Evolutionary conservation across 2,113 vertebrate genomes (phyloP), one percentile per base, ranked within the genome.

Genomic region (Eupsittula cactorum): DNA sequence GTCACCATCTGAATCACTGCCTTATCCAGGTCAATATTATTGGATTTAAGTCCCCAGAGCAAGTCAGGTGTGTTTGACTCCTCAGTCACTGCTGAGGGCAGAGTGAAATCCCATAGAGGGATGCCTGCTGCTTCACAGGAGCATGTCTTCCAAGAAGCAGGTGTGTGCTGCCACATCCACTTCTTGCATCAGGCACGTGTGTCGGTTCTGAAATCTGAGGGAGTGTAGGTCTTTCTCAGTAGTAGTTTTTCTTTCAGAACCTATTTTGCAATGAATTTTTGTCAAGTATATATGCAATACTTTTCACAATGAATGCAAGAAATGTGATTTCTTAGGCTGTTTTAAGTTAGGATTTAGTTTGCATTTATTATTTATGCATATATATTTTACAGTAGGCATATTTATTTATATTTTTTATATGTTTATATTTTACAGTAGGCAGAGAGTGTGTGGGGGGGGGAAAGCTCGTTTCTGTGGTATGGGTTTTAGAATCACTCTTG

Each of bases 181-280:
- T 29, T 27, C 19, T 33, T 63, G 29, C 25, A 42, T 55, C 46
- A 55, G 7, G 23, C 16, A 29, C 0, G 0, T 9, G 5, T 33
- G 31, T 27, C 50, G 47, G 23, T 52, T 82, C 23, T 52, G 49
- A 64, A 70, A 73, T 76, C 41, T 35, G 24, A 87, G 35, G 35
- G 17, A 50, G 3, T 1, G 0, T 10, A 65, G 11, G 11, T n/a
- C 17, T 77, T 87, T 57, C 68, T 76, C 57, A 33, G 46, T 70
- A 59, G 33, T 23, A 59, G 55, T 23, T 59, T 59, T 57, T 57
- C 12, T n/a, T 68, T 68, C 50, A 31, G 78, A 70, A 33, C 28
- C 17, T 42, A 11, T 39, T 73, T 79, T 84, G 11, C 41, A n/a
- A 53, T 29, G 20, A 73, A 33, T 63, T 93, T 94, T 85, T 76